Conservation (phyloP, 2,797 vertebrate genomes). For the Gadopsis marmoratus region DNA sequence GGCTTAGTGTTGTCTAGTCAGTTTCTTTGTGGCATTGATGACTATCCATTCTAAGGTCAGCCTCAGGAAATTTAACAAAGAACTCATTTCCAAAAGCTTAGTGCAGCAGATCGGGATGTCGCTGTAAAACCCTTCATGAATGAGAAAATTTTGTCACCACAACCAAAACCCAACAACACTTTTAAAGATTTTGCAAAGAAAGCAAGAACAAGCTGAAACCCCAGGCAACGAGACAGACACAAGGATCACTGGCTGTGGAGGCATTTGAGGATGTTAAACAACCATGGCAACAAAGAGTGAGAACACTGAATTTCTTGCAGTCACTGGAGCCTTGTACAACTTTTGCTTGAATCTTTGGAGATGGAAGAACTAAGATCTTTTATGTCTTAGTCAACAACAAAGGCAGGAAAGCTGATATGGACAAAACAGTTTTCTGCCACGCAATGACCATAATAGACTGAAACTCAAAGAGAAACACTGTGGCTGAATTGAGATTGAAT, state of each 20-base stretch:
- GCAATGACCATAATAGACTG: neutral
- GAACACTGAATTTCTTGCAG: slow-evolving; percentile 2
- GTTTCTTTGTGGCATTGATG: neutral
- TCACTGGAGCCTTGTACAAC: neutral
- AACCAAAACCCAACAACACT: slow-evolving; percentile 15
- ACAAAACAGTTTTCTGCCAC: neutral
- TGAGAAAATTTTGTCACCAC: neutral
- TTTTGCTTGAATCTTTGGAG: slow-evolving; percentile 13
- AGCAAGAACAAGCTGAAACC: slow-evolving; percentile 23
- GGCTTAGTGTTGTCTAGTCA: neutral
- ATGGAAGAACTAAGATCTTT: slow-evolving; percentile 6
- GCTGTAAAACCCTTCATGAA: neutral
- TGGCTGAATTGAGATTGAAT: neutral
- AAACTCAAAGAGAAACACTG: neutral
- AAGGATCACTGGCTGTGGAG: neutral
- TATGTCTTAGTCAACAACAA: slow-evolving; percentile 1
- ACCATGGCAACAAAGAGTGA: slow-evolving; percentile 24
- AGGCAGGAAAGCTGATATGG: slow-evolving; percentile 8
- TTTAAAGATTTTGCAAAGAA: slow-evolving; percentile 14
- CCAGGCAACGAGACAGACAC: neutral
- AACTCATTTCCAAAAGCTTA: neutral
- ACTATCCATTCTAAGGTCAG: neutral
- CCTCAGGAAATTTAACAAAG: neutral
- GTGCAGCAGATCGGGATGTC: neutral
- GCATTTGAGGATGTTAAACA: slow-evolving; percentile 17